These are phyloP conservation scores for Brachyopa scutellaris DNA, from an alignment of 2,888 invertebrate species.

Conservation along the genomic window DNA sequence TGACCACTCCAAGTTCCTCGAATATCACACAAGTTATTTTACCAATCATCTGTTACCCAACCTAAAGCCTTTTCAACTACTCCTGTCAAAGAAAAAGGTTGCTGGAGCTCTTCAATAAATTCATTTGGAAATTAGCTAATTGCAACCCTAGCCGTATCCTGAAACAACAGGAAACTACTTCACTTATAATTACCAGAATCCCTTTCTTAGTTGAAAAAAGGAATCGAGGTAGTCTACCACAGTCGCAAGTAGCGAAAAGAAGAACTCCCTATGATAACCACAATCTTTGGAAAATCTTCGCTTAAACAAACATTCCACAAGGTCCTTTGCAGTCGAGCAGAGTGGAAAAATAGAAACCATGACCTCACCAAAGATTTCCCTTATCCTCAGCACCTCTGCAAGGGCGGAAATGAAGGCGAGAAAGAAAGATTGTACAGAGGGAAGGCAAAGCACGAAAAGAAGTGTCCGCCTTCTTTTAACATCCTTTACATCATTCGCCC, in stretches of 20 bases:
- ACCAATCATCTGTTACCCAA: no score
- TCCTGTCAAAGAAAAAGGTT: no score
- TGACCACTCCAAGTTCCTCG: no score
- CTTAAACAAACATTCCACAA: neutral
- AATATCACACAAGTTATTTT: no score
- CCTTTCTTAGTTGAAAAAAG: neutral
- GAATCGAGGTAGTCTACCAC: neutral
- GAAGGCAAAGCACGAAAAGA: slow-evolving; percentile 4
- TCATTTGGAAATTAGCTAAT: no score
- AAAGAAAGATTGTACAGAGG: neutral
- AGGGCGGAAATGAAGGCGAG: neutral
- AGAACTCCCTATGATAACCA: neutral
- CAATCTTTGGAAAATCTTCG: slow-evolving; percentile 2
- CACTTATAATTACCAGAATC: no score
- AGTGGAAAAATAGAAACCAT: slow-evolving; percentile 21
- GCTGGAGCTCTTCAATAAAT: neutral
- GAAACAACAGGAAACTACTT: no score
- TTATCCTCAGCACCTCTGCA: neutral
- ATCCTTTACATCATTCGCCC: slow-evolving; percentile 39
- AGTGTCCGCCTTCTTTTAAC: slow-evolving; percentile 24
- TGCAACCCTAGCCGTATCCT: no score
- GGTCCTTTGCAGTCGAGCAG: slow-evolving; percentile 2
- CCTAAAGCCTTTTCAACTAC: no score
- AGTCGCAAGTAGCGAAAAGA: neutral
- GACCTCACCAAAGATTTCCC: slow-evolving; percentile 44